Percentiles rank a stretch among this genome's conserved stretches.
Conservation (phyloP, 2,797 vertebrate species). For the Rhinogobio ventralis region DNA sequence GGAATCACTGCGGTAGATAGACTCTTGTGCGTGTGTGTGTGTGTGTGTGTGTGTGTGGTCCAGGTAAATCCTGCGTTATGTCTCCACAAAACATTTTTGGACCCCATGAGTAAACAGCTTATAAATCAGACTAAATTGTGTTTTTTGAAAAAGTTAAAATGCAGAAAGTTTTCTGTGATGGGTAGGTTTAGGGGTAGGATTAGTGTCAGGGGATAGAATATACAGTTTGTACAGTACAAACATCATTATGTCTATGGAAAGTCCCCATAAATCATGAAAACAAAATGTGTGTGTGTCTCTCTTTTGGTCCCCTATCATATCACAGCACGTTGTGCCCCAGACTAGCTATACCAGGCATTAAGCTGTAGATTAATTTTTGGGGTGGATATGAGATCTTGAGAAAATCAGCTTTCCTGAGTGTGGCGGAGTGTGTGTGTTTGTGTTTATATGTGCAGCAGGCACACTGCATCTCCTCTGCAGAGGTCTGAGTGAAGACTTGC, state of each 20-base stretch:
- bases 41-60: neutral
- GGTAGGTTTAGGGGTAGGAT: too few species aligned
- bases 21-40: neutral
- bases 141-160: too few species aligned
- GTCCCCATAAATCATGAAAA: too few species aligned
- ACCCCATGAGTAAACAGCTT: too few species aligned
- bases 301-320: slow-evolving; percentile 31
- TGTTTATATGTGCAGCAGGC: slow-evolving; percentile 31
- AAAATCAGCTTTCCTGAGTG: slow-evolving; percentile 42
- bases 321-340: slow-evolving; percentile 36
- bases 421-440: slow-evolving; percentile 33
- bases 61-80: too few species aligned
- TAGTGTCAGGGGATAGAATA: too few species aligned
- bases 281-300: neutral
- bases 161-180: too few species aligned
- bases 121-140: too few species aligned
- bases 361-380: slow-evolving; percentile 50
- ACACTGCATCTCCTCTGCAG: slow-evolving; percentile 12
- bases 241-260: too few species aligned
- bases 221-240: too few species aligned
- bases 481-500: slow-evolving; percentile 15
- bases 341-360: slow-evolving; percentile 48
- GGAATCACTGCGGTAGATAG: neutral
- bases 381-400: slow-evolving; percentile 40
- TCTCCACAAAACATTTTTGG: too few species aligned